Evolutionary conservation across 2,888 invertebrate species (phyloP).

Genomic region (Taphrorychus bicolor): DNA sequence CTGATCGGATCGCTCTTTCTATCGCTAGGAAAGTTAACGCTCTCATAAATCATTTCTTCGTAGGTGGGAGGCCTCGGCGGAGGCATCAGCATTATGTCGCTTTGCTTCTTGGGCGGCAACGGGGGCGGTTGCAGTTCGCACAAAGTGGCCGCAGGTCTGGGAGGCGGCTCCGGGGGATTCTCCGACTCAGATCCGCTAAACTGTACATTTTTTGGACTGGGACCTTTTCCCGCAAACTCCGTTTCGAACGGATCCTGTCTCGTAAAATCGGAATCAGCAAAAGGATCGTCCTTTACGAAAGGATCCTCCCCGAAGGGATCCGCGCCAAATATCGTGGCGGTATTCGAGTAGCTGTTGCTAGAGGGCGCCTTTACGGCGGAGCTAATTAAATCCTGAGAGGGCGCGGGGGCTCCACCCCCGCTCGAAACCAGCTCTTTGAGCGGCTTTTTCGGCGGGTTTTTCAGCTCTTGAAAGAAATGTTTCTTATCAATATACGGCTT

Average conservation of each 20-base stretch:
- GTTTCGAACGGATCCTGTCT: slow-evolving; percentile 70
- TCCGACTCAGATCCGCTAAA: slow-evolving; percentile 56
- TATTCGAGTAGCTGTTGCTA: slow-evolving; percentile 33
- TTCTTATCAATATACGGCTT: slow-evolving; percentile 95
- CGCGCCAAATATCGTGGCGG: slow-evolving; percentile 59
- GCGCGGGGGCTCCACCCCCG: slow-evolving; percentile 31
- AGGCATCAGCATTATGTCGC: slow-evolving; percentile 67
- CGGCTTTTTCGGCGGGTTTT: slow-evolving; percentile 92
- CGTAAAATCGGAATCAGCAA: slow-evolving; percentile 66
- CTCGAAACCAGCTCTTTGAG: slow-evolving; percentile 83
- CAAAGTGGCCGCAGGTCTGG: slow-evolving; percentile 68
- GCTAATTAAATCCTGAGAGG: slow-evolving; percentile 39
- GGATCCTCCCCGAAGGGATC: slow-evolving; percentile 78
- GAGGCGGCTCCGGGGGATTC: slow-evolving; percentile 69
- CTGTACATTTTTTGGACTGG: slow-evolving; percentile 43
- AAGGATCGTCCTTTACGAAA: slow-evolving; percentile 74
- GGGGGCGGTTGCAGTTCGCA: slow-evolving; percentile 74
- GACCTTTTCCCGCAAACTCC: slow-evolving; percentile 48
- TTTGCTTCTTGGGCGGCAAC: slow-evolving; percentile 74
- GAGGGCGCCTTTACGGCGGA: slow-evolving; percentile 30
- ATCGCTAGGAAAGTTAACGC: slow-evolving; percentile 60
- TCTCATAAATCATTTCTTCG: slow-evolving; percentile 65
- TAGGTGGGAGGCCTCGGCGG: slow-evolving; percentile 70
- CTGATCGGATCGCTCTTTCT: slow-evolving; percentile 52
- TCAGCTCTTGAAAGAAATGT: slow-evolving; percentile 94